Evolutionary conservation across 2,888 invertebrate genomes (phyloP).

Genomic region (Blastobasis lacticolella): DNA sequence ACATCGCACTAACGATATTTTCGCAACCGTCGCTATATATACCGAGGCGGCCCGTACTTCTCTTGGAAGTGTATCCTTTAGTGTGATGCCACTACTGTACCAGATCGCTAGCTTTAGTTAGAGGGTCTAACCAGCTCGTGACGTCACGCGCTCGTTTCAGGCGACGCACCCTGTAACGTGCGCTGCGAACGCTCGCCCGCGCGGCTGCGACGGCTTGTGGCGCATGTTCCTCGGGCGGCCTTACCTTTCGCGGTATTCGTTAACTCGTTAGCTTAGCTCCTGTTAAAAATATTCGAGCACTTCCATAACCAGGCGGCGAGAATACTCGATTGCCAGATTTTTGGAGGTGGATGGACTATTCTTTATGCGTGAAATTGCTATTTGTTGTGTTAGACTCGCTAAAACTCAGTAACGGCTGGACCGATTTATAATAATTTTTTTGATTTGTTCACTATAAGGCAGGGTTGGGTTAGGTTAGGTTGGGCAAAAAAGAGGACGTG

Average conservation of each 20-base stretch:
- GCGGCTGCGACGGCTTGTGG: conserved; percentile 76
- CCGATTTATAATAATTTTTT: too few relatives aligned
- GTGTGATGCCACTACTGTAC: conserved; percentile 79
- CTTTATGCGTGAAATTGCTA: too few relatives aligned
- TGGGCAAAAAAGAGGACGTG: too few relatives aligned
- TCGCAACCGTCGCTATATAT: conserved; percentile 29
- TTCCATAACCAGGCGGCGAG: conserved; percentile 78
- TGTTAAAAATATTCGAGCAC: conserved; percentile 79
- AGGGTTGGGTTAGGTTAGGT: too few relatives aligned
- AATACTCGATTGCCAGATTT: conserved; percentile 67
- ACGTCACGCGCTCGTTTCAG: conserved; percentile 77
- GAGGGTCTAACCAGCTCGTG: conserved; percentile 77
- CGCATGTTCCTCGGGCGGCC: conserved; percentile 73
- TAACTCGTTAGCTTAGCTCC: conserved; percentile 79
- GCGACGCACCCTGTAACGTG: conserved; percentile 67
- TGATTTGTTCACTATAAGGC: too few relatives aligned
- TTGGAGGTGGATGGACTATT: conserved; percentile 18
- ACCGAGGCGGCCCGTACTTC: fast-evolving
- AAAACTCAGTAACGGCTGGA: too few relatives aligned
- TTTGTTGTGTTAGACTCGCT: too few relatives aligned
- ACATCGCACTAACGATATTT: conserved; percentile 41
- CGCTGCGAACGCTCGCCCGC: conserved; percentile 77
- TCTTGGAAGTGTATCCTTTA: conserved; percentile 77
- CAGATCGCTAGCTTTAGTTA: conserved; percentile 76
- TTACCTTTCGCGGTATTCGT: conserved; percentile 69